Evolutionary conservation across 2,113 vertebrate genomes (phyloP).

Genomic region (Polypterus senegalus): DNA sequence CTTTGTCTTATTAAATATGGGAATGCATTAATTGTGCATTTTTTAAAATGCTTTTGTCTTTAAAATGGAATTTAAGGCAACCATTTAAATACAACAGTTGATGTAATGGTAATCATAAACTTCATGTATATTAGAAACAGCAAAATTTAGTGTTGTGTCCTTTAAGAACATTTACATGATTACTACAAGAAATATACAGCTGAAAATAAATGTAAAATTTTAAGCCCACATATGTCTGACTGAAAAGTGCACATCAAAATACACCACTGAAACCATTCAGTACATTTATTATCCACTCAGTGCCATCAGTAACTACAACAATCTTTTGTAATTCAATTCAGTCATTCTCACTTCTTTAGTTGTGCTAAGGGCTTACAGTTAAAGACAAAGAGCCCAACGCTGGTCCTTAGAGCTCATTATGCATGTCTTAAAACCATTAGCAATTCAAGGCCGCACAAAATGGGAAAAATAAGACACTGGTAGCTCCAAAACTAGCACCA

Average conservation of each 20-base stretch:
- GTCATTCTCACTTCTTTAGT: constrained; percentile 82
- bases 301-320: constrained; percentile 41
- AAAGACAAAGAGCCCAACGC: constrained; percentile 75
- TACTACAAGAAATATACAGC: no score
- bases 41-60: no score
- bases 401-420: constrained; percentile 79
- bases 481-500: constrained; percentile 58
- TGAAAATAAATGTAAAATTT: no score
- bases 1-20: no score
- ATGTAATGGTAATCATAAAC: no score
- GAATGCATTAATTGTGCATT: no score
- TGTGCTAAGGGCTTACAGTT: constrained; percentile 78
- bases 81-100: no score
- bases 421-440: constrained; percentile 75
- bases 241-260: constrained; percentile 2
- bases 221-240: no score
- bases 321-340: constrained; percentile 82
- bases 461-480: constrained; percentile 38
- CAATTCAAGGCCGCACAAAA: constrained; percentile 74
- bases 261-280: constrained; percentile 19
- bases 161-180: no score
- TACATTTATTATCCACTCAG: constrained; percentile 35
- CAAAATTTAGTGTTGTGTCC: no score
- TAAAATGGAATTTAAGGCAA: no score
- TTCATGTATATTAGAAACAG: no score